Conservation (phyloP, 2,113 vertebrate species). For the Salminus brasiliensis region DNA sequence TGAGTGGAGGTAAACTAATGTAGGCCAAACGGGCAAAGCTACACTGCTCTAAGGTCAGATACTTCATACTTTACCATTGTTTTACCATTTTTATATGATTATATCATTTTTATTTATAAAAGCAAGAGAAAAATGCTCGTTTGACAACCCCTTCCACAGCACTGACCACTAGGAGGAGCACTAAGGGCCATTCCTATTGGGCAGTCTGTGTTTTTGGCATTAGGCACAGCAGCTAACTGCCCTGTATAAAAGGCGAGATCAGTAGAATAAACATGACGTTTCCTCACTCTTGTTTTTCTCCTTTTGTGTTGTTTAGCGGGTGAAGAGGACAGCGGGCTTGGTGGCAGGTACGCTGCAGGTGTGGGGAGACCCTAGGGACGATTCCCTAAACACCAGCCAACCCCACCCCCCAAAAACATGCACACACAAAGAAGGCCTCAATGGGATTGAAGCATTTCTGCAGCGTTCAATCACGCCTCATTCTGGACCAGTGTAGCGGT, state of each 20-base stretch:
- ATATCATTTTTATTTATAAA: too few relatives aligned
- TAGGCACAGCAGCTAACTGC: too few relatives aligned
- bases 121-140: too few relatives aligned
- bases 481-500: slow-evolving; percentile 32
- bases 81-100: too few relatives aligned
- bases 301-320: slow-evolving; percentile 27
- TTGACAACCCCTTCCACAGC: too few relatives aligned
- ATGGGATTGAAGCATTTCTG: slow-evolving; percentile 51
- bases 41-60: too few relatives aligned
- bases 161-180: too few relatives aligned
- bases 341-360: slow-evolving; percentile 51
- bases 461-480: slow-evolving; percentile 52
- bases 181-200: too few relatives aligned
- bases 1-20: too few relatives aligned
- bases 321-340: slow-evolving; percentile 46
- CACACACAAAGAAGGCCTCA: slow-evolving; percentile 9
- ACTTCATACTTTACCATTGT: too few relatives aligned
- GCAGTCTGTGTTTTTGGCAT: too few relatives aligned
- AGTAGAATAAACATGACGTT: slow-evolving; percentile 14
- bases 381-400: slow-evolving; percentile 44
- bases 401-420: slow-evolving; percentile 31
- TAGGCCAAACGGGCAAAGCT: too few relatives aligned
- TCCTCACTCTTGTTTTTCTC: slow-evolving; percentile 27
- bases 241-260: slow-evolving; percentile 13
- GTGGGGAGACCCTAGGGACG: slow-evolving; percentile 33